These are phyloP conservation scores for Amblyraja radiata DNA, from an alignment of 2,797 vertebrate genomes.

Conservation along the genomic window DNA sequence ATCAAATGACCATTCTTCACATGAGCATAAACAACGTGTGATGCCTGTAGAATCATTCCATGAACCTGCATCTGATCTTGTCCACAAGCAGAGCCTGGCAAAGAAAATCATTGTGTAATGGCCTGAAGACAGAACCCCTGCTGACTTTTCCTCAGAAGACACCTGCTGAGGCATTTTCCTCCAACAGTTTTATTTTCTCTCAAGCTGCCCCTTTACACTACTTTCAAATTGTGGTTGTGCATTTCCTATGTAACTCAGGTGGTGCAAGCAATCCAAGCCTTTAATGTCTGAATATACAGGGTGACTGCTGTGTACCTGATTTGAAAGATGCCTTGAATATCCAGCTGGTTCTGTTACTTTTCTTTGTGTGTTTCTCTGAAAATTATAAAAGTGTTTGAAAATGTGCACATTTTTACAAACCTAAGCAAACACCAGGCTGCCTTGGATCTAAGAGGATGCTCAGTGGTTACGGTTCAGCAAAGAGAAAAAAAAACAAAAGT, in stretches of 20 bases:
- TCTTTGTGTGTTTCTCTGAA: not conserved
- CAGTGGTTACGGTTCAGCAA: not conserved
- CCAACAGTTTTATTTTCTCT: not conserved
- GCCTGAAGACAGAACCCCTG: not conserved
- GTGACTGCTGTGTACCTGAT: not conserved
- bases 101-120: not conserved
- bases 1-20: not conserved
- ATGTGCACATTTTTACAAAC: not conserved
- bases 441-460: not conserved
- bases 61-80: not conserved
- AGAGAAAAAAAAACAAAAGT: not conserved
- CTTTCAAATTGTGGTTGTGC: not conserved
- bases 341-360: not conserved
- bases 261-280: not conserved
- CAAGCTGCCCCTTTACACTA: not conserved
- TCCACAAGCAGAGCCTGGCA: not conserved
- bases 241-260: not conserved
- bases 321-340: not conserved
- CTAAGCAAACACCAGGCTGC: not conserved
- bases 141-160: not conserved
- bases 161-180: not conserved
- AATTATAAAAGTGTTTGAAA: slow-evolving; percentile 4
- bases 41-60: not conserved
- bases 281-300: not conserved
- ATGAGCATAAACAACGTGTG: not conserved